Percentiles rank a stretch among this genome's conserved stretches.
Conservation (phyloP, 2,113 vertebrate genomes). For the Thomomys bottae region DNA sequence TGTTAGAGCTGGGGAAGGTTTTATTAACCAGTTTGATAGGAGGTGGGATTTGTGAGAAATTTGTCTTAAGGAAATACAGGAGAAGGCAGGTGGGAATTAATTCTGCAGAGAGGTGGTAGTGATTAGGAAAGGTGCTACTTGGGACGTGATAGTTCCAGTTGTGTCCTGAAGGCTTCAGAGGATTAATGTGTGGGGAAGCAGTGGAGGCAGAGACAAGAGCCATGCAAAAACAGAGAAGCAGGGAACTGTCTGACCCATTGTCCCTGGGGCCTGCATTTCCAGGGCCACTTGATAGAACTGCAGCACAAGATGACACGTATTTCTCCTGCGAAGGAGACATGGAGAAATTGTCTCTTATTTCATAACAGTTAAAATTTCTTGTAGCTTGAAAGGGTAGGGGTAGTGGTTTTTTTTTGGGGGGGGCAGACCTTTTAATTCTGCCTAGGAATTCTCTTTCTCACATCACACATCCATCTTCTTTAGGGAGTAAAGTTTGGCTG, state of each 20-base stretch:
- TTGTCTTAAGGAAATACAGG: not conserved
- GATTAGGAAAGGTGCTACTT: not conserved
- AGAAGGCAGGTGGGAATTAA: not conserved
- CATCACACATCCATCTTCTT: fast-evolving
- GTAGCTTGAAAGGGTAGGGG: not conserved
- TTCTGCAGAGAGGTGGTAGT: not conserved
- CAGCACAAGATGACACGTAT: not conserved
- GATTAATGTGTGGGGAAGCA: not conserved
- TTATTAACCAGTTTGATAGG: not conserved
- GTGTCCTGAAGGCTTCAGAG: constrained; percentile 9
- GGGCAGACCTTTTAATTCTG: not conserved
- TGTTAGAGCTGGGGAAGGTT: not conserved
- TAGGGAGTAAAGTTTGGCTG: constrained; percentile 3
- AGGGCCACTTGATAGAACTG: not conserved
- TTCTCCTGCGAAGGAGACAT: not conserved
- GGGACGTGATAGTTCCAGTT: not conserved
- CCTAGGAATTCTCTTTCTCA: not conserved
- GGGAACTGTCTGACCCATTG: not conserved
- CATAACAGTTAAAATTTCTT: constrained; percentile 13
- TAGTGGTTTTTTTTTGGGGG: constrained; percentile 9
- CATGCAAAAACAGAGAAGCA: not conserved
- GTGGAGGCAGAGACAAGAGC: not conserved
- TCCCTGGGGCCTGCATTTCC: not conserved
- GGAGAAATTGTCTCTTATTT: not conserved
- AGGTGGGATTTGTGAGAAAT: not conserved